Evolutionary conservation across 1,140 invertebrate genomes (phyloP), one percentile per base, ranked within the genome.

Genomic region (Musca domestica): DNA sequence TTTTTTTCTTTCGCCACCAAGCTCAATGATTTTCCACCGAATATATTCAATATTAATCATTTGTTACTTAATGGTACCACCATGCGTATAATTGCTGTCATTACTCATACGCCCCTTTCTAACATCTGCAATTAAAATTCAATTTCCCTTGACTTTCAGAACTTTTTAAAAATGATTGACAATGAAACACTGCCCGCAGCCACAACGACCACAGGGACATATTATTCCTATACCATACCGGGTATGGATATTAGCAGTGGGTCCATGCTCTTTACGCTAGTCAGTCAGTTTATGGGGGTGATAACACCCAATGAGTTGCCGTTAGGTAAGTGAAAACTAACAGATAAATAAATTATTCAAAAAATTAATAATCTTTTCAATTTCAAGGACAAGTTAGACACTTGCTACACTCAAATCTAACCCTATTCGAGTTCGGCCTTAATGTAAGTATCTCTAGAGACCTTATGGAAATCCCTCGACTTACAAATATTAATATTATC

Each of bases 291-390:
- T 72, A 74, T 87, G 67, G 83, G 81, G n/a, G 74, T 84, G 71
- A 79, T 87, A 70, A 86, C 86, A 73, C 86, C 86, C 27, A 80
- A 85, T 67, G 84, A 87, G 69, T 76, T 87, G 71, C 84, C 86
- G 49, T 71, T 83, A 34, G 85, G 86, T 87, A 81, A 84, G 76
- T 77, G 20, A 65, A 27, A 17, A 20, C 56, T 52, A 41, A n/a
- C n/a, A n/a, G n/a, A n/a, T n/a, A n/a, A 25, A 17, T 56, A n/a
- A 22, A 23, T 20, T 10, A 17, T 51, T 19, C 64, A 68, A 58
- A 61, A 65, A 12, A 41, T 41, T n/a, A n/a, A n/a, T n/a, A n/a
- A n/a, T 51, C 14, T 47, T 34, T 2, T 25, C 49, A 47, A 23
- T 66, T 66, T 9, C 47, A 67, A n/a, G 72, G 69, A 30, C 63